These are phyloP conservation scores for Parapsyche elsis DNA, from an alignment of 1,140 invertebrate species.

Conservation along the genomic window DNA sequence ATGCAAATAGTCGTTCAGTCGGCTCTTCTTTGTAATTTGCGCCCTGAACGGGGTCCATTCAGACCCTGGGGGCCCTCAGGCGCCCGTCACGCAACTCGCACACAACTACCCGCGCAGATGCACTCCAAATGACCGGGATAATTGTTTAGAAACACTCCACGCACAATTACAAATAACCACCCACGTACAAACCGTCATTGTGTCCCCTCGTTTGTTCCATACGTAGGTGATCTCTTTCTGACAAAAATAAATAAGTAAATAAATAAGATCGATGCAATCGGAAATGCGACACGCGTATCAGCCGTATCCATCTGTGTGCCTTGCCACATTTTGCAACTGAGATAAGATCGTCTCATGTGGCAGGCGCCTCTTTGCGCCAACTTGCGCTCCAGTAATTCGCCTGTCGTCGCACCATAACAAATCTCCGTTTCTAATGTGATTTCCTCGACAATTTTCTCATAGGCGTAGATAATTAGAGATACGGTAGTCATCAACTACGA, in stretches of 20 bases:
- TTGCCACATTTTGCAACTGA: neutral
- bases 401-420: constrained; percentile 12
- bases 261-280: no score
- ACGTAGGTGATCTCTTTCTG: no score
- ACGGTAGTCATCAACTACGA: no score
- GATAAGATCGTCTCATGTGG: neutral
- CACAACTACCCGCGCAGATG: neutral
- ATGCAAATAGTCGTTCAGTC: constrained; percentile 28
- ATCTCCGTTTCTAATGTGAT: constrained; percentile 15
- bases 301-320: neutral
- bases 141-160: constrained; percentile 13
- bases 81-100: constrained; percentile 4
- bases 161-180: neutral
- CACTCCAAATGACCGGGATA: constrained; percentile 15
- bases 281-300: no score
- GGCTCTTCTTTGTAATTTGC: constrained; percentile 32
- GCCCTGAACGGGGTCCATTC: constrained; percentile 27
- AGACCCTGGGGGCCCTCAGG: neutral
- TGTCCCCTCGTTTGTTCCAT: neutral
- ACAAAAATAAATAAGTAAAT: no score
- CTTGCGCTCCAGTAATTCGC: constrained; percentile 15
- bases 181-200: neutral
- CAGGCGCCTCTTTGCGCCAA: neutral
- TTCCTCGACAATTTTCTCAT: constrained; percentile 18
- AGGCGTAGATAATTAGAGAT: constrained; percentile 4